These are phyloP conservation scores for Entomobrya proxima DNA, from an alignment of 2,888 invertebrate species.

Conservation along the genomic window DNA sequence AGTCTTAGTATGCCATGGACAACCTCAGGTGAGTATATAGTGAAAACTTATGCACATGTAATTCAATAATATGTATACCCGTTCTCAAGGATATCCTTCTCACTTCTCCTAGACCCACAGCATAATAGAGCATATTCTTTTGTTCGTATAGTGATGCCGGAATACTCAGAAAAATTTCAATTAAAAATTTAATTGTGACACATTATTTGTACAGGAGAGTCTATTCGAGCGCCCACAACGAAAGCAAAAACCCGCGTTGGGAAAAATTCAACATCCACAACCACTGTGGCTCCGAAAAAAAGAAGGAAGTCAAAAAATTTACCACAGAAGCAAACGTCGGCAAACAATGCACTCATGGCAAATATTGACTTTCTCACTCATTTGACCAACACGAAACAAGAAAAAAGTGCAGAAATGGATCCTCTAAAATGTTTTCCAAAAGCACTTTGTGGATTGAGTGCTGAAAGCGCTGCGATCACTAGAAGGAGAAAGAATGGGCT, in stretches of 20 bases:
- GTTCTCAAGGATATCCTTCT: too few species aligned
- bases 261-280: not conserved
- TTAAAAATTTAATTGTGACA: too few species aligned
- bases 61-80: too few species aligned
- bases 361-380: slow-evolving; percentile 66
- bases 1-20: slow-evolving; percentile 43
- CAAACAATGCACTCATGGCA: slow-evolving; percentile 56
- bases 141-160: too few species aligned
- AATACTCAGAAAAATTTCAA: too few species aligned
- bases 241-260: not conserved
- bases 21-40: slow-evolving; percentile 27
- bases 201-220: not conserved
- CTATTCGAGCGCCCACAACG: not conserved
- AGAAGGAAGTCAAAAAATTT: slow-evolving; percentile 25
- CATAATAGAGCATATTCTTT: too few species aligned
- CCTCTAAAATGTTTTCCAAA: slow-evolving; percentile 72
- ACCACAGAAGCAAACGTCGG: slow-evolving; percentile 40
- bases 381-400: slow-evolving; percentile 61
- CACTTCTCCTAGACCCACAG: too few species aligned
- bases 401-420: slow-evolving; percentile 58
- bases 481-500: slow-evolving; percentile 58
- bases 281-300: not conserved
- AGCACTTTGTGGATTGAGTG: slow-evolving; percentile 63
- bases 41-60: not conserved
- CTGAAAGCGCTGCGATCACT: slow-evolving; percentile 65